Conservation (phyloP, 2,113 vertebrate genomes). For the Apeltes quadracus region DNA sequence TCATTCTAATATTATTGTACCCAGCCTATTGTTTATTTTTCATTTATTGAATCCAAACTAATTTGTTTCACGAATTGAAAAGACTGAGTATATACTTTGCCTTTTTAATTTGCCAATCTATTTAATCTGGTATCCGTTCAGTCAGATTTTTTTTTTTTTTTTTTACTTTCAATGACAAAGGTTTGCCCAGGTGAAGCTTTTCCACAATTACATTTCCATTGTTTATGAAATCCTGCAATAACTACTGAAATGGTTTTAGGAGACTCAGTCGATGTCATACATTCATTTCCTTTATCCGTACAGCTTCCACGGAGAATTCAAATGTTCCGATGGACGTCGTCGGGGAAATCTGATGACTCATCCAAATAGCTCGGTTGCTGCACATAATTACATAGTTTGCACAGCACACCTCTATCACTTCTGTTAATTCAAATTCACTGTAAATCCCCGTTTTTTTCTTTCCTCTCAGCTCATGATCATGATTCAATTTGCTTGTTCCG, state of each 20-base stretch:
- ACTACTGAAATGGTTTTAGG: not conserved
- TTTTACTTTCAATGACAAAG: not conserved
- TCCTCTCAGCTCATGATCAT: not conserved
- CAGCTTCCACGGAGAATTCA: not conserved
- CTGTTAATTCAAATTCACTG: conserved; percentile 20
- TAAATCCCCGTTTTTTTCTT: conserved; percentile 1
- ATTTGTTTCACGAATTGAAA: not conserved
- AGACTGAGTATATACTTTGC: not conserved
- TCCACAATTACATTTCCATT: not conserved
- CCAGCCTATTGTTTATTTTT: not conserved
- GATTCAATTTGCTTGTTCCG: not conserved
- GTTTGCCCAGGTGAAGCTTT: not conserved
- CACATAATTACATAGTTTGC: conserved; percentile 34
- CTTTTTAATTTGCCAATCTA: not conserved
- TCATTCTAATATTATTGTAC: not conserved
- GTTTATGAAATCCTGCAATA: not conserved
- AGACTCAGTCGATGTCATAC: not conserved
- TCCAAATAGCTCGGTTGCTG: conserved; percentile 37
- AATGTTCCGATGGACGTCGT: no score
- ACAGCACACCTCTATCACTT: not conserved
- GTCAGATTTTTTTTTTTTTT: not conserved
- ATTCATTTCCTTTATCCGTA: not conserved
- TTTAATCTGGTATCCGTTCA: not conserved
- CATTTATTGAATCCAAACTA: not conserved
- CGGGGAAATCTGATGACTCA: conserved; percentile 29